Percentiles rank a stretch among this genome's conserved stretches.
phyloP scores from a whole-genome alignment of 2,113 vertebrate genomes.

The Bubalus kerabau region DNA sequence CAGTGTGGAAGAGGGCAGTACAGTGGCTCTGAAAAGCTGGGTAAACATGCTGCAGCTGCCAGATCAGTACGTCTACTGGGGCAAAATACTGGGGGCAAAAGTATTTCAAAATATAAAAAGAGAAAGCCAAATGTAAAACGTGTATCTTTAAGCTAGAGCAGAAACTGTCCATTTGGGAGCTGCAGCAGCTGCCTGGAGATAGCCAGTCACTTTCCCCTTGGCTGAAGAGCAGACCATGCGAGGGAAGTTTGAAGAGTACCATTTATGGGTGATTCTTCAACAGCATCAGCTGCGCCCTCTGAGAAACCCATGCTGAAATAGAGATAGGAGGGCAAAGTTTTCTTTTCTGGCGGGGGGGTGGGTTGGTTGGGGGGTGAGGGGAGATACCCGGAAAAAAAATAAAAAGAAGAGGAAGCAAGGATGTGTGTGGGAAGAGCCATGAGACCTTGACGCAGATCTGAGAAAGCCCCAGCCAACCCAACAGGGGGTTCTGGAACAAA shows the following conservation, averaged over 20 bases:
- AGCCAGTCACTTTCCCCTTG: neutral
- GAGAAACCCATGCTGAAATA: neutral
- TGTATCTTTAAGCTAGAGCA: neutral
- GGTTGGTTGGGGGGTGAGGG: neutral
- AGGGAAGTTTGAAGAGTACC: neutral
- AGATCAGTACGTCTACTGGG: neutral
- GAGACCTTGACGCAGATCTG: neutral
- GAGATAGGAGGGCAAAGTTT: neutral
- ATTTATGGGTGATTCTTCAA: neutral
- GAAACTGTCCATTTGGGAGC: neutral
- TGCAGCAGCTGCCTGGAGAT: neutral
- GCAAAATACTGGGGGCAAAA: neutral
- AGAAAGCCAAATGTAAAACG: neutral
- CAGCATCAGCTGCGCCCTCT: neutral
- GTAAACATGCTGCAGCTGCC: neutral
- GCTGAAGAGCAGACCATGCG: neutral
- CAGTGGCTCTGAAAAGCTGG: neutral
- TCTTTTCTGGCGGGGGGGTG: neutral
- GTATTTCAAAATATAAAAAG: neutral
- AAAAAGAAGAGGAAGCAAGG: neutral
- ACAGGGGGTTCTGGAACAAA: neutral
- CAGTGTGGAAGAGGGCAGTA: neutral
- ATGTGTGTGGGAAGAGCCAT: neutral
- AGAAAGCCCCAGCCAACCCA: neutral
- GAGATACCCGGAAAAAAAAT: neutral